phyloP scores from a whole-genome alignment of 2,113 vertebrate species.

The Spheniscus mendiculus region DNA sequence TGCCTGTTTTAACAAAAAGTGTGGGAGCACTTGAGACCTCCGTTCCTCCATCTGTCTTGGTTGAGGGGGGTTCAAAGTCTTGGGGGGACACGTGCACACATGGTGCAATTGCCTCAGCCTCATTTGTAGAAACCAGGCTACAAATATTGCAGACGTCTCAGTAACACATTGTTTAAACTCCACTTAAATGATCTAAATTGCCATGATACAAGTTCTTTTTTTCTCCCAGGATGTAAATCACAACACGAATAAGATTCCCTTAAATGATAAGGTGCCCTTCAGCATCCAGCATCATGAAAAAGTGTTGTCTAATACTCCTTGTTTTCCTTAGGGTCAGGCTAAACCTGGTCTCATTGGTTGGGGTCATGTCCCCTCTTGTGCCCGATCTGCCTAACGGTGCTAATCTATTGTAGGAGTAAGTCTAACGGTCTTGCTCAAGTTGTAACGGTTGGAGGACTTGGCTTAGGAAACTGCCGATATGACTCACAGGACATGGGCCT shows the following conservation, averaged over 20 bases:
- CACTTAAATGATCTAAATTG: neutral
- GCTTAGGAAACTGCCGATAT: neutral
- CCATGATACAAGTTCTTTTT: neutral
- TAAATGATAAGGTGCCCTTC: neutral
- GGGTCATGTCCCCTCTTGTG: neutral
- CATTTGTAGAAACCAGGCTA: neutral
- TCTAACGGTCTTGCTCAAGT: neutral
- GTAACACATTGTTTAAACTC: neutral
- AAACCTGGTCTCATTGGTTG: neutral
- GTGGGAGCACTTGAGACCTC: neutral
- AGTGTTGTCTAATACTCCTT: neutral
- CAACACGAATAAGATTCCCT: neutral
- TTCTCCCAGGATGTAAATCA: neutral
- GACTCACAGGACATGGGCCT: neutral
- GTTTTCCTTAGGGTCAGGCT: neutral
- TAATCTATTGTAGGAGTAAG: neutral
- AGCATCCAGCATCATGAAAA: neutral
- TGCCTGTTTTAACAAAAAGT: neutral
- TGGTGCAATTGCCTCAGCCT: neutral
- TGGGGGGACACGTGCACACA: neutral
- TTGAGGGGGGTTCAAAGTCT: neutral
- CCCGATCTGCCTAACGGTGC: neutral
- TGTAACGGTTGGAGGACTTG: neutral
- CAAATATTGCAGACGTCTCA: neutral
- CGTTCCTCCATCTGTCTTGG: neutral